Evolutionary conservation across 2,888 invertebrate genomes (phyloP).

Genomic region (Julus scandinavius): DNA sequence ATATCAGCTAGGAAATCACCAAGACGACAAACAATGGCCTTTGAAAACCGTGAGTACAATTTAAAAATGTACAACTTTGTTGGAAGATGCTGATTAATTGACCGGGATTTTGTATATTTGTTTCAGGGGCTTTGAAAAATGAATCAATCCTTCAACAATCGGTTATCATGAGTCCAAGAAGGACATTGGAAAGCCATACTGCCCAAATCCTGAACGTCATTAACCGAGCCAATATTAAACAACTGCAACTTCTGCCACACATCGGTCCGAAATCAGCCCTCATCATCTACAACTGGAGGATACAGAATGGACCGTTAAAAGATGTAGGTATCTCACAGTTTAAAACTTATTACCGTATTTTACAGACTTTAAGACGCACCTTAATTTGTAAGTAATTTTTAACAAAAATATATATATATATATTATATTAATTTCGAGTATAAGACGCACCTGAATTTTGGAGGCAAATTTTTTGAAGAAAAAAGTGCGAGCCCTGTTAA

Average conservation of each 20-base stretch:
- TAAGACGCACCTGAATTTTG: too few species aligned
- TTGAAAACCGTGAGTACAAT: background rate
- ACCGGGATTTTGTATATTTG: background rate
- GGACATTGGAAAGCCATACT: background rate
- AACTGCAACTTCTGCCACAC: background rate
- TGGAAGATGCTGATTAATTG: background rate
- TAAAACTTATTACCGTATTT: too few species aligned
- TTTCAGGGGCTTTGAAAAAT: background rate
- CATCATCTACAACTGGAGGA: slow-evolving; percentile 28
- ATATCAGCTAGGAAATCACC: background rate
- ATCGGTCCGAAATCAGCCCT: background rate
- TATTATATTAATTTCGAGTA: too few species aligned
- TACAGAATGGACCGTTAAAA: background rate
- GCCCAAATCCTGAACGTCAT: background rate
- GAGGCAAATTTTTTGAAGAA: too few species aligned
- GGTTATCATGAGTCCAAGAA: background rate
- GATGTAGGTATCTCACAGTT: background rate
- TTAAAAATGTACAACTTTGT: background rate
- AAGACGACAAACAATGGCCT: background rate
- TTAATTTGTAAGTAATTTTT: too few species aligned
- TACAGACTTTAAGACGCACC: too few species aligned
- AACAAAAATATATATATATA: too few species aligned
- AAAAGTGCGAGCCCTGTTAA: too few species aligned
- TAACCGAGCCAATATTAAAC: background rate
- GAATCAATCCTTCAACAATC: background rate